Evolutionary conservation across 1,140 invertebrate species (phyloP), one percentile per base, ranked within the genome.

Genomic region (Coptotermes formosanus): DNA sequence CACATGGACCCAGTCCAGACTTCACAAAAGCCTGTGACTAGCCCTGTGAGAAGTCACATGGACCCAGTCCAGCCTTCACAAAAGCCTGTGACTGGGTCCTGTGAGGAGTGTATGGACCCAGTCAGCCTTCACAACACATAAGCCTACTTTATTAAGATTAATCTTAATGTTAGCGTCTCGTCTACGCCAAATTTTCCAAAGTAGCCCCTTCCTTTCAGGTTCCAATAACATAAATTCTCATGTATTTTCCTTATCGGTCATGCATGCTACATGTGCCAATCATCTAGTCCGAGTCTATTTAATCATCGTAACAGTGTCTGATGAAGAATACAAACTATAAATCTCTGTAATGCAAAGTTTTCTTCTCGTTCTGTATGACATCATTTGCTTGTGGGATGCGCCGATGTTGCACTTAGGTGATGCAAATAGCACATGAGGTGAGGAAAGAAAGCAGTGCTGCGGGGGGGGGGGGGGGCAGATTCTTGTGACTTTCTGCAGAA

Each of bases 401-500:
- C n/a, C 64, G n/a, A 25, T 75, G 4, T 75, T 25, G 25, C n/a
- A 75, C 25, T 16, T 4, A 55, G 16, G 64, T 14, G 25, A 25
- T 25, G n/a, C n/a, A 30, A 14, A 25, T 30, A 75, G 2, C 14
- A 30, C n/a, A 75, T 75, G 64, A n/a, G 9, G 64, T 12, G 64
- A n/a, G 64, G 25, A 25, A 11, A n/a, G 64, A 8, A 12, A 11
- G 59, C 8, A 21, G 19, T 11, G 59, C 19, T 4, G 59, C 19
- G 59, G 4, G 59, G 64, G 14, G 64, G 14, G 52, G 64, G 52
- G 64, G 64, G 25, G 14, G 19, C 25, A 75, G 64, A 30, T 75
- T 75, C 64, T 75, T 75, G 64, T n/a, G 64, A 11, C 64, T 75
- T 75, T 75, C 64, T 75, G 64, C 64, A 75, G 64, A 75, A 75